Evolutionary conservation across 2,797 vertebrate genomes (phyloP).

Genomic region (Myoxocephalus aenaeus): DNA sequence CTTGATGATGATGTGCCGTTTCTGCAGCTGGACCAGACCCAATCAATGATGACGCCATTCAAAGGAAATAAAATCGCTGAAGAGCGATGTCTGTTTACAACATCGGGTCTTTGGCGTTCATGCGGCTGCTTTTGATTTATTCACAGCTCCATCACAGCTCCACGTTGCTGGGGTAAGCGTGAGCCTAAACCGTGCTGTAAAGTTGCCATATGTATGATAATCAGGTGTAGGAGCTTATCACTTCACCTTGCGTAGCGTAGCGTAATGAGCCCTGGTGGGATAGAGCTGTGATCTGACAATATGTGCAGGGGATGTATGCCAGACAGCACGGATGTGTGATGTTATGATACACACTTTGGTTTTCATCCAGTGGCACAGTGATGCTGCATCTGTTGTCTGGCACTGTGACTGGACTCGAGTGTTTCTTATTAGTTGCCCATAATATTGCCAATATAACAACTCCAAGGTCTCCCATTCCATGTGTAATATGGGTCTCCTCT

Average conservation of each 20-base stretch:
- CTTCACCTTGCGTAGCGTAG: conserved; percentile 13
- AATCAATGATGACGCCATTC: not conserved
- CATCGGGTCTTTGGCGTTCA: not conserved
- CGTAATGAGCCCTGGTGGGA: conserved; percentile 31
- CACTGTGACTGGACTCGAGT: conserved; percentile 24
- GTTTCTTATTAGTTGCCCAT: conserved; percentile 36
- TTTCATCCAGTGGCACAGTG: conserved; percentile 39
- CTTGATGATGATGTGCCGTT: not conserved
- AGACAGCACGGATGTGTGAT: conserved; percentile 38
- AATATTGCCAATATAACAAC: conserved; percentile 29
- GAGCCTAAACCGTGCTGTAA: not conserved
- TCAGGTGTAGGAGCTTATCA: conserved; percentile 11
- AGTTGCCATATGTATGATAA: conserved; percentile 3
- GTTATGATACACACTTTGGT: conserved; percentile 41
- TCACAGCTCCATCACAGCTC: not conserved
- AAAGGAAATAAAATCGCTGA: not conserved
- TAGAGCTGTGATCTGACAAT: conserved; percentile 31
- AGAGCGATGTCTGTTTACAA: not conserved
- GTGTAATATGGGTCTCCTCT: conserved; percentile 26
- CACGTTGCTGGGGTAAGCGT: not conserved
- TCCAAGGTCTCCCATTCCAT: conserved; percentile 9
- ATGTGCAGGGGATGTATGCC: conserved; percentile 8
- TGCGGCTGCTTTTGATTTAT: not conserved
- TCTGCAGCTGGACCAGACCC: not conserved
- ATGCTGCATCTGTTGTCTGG: conserved; percentile 57